These are phyloP conservation scores for Hipposideros larvatus DNA, from an alignment of 2,797 vertebrate genomes.

Conservation along the genomic window DNA sequence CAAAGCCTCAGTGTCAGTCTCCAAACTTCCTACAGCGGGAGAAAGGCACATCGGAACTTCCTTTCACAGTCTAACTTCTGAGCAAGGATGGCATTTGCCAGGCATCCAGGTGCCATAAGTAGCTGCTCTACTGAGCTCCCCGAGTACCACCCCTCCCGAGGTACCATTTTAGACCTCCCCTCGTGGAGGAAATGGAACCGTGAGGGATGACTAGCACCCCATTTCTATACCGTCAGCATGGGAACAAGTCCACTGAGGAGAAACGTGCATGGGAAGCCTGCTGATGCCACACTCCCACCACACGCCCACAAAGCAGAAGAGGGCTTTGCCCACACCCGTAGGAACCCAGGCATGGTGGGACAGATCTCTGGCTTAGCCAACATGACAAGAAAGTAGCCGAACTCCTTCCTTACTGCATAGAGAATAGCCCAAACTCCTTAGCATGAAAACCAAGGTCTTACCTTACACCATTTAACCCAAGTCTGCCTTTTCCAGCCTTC, in stretches of 20 bases:
- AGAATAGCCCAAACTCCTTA: background rate
- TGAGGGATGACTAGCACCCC: background rate
- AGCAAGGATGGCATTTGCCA: fast-evolving
- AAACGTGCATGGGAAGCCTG: fast-evolving
- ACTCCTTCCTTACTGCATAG: background rate
- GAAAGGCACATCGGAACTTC: background rate
- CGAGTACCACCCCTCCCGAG: background rate
- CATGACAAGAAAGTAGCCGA: background rate
- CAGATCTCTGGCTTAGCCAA: background rate
- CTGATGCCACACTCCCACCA: background rate
- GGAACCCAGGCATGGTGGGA: background rate
- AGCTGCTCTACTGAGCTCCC: background rate
- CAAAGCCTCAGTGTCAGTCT: background rate
- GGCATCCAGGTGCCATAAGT: fast-evolving
- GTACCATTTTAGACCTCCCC: background rate
- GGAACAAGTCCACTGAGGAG: background rate
- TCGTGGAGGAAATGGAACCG: background rate
- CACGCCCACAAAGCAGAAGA: background rate
- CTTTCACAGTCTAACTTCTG: fast-evolving
- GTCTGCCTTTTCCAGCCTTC: background rate
- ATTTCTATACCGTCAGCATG: background rate
- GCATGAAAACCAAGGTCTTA: background rate
- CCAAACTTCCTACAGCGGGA: background rate
- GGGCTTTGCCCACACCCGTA: background rate
- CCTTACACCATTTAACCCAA: background rate